phyloP scores from a whole-genome alignment of 2,888 invertebrate species.

The Galerucella pusilla region DNA sequence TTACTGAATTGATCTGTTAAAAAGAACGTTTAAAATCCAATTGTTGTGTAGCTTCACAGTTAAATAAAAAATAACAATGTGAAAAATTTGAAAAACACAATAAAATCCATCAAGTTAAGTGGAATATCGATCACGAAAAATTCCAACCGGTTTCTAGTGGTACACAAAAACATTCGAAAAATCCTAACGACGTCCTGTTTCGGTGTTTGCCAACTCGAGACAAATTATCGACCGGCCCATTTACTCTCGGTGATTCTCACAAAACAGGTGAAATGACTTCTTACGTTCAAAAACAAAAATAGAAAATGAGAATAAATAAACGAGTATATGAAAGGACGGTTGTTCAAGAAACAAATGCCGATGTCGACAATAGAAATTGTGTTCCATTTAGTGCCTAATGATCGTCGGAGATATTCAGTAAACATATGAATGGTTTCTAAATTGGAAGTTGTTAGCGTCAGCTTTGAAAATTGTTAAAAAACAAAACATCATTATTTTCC shows the following conservation, averaged over 20 bases:
- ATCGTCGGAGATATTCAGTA: slow-evolving; percentile 19
- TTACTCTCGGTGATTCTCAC: slow-evolving; percentile 23
- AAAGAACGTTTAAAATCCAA: too few species aligned
- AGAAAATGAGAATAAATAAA: slow-evolving; percentile 14
- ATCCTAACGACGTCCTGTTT: slow-evolving; percentile 38
- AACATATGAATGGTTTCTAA: slow-evolving; percentile 14
- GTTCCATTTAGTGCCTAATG: slow-evolving; percentile 21
- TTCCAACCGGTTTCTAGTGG: background rate
- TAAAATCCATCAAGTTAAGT: background rate
- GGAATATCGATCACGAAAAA: background rate
- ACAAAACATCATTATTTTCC: slow-evolving; percentile 10
- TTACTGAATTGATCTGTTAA: too few species aligned
- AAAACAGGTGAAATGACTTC: slow-evolving; percentile 31
- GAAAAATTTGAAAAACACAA: background rate
- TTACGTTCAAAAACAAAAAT: slow-evolving; percentile 24
- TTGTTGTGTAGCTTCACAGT: too few species aligned
- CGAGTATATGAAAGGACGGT: background rate
- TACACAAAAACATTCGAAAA: slow-evolving; percentile 34
- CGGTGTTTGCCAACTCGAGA: slow-evolving; percentile 38
- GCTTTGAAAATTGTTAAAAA: background rate
- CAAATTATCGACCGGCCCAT: slow-evolving; percentile 35
- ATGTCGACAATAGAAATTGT: slow-evolving; percentile 20
- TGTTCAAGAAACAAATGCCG: slow-evolving; percentile 11
- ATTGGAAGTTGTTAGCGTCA: slow-evolving; percentile 18
- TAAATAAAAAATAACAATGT: background rate